These are phyloP conservation scores for Paratrypauchen microcephalus DNA, from an alignment of 2,797 vertebrate species.

Conservation along the genomic window DNA sequence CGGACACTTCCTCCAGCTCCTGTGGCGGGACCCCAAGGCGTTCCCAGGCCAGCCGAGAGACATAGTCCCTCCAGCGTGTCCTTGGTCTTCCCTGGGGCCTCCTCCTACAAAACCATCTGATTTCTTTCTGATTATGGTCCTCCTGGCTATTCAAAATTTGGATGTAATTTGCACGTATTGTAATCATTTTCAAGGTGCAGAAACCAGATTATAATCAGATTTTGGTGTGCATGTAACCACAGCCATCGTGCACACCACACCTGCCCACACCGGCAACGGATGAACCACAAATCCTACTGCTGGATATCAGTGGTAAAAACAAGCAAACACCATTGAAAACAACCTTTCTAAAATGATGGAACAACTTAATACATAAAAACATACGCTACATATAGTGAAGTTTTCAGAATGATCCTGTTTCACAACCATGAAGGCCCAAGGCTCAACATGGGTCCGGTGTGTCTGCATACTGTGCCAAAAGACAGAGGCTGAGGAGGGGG, in stretches of 20 bases:
- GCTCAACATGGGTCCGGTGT: constrained; percentile 46
- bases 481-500: constrained; percentile 38
- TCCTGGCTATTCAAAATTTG: too few relatives aligned
- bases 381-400: constrained; percentile 47
- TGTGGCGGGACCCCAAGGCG: too few relatives aligned
- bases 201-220: too few relatives aligned
- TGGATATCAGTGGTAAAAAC: background rate
- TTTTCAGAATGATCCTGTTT: constrained; percentile 51
- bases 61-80: too few relatives aligned
- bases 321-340: background rate
- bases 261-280: background rate
- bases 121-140: too few relatives aligned
- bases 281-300: background rate
- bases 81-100: too few relatives aligned
- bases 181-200: too few relatives aligned
- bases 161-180: too few relatives aligned
- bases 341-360: constrained; percentile 53
- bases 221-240: background rate
- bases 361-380: constrained; percentile 54
- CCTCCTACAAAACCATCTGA: too few relatives aligned
- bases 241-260: background rate
- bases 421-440: constrained; percentile 35
- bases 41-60: too few relatives aligned
- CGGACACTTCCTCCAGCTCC: too few relatives aligned
- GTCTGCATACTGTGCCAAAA: constrained; percentile 33